Conservation (phyloP, 2,113 vertebrate genomes). For the Gymnarchus niloticus region DNA sequence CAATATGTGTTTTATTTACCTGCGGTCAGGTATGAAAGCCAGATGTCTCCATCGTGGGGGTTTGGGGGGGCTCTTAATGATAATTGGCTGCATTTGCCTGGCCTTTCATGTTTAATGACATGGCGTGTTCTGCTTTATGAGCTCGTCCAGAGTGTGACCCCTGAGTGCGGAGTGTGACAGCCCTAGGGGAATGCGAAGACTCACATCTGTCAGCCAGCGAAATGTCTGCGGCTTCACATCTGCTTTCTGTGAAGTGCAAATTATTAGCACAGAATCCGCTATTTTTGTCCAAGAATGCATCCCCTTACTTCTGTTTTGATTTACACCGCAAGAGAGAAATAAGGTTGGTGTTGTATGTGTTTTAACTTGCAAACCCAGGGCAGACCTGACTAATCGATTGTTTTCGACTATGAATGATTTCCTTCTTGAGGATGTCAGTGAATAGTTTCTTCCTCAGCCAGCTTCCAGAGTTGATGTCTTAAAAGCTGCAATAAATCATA, state of each 20-base stretch:
- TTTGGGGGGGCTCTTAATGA: background rate
- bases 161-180: background rate
- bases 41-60: background rate
- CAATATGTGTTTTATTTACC: background rate
- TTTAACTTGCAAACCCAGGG: background rate
- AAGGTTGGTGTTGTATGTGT: background rate
- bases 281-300: slow-evolving; percentile 18
- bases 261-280: slow-evolving; percentile 26
- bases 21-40: background rate
- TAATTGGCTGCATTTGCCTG: no score
- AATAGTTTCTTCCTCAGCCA: background rate
- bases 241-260: slow-evolving; percentile 27
- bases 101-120: slow-evolving; percentile 3
- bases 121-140: background rate
- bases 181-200: background rate
- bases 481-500: background rate
- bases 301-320: background rate
- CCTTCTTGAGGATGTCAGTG: background rate
- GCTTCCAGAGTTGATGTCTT: background rate
- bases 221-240: slow-evolving; percentile 18
- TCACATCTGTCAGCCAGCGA: slow-evolving; percentile 1
- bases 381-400: no score
- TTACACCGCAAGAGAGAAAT: background rate
- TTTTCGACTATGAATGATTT: background rate
- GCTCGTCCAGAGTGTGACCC: slow-evolving; percentile 11